Base-by-base conservation (phyloP, 2,797 vertebrate species). In the Lithobates pipiens region DNA sequence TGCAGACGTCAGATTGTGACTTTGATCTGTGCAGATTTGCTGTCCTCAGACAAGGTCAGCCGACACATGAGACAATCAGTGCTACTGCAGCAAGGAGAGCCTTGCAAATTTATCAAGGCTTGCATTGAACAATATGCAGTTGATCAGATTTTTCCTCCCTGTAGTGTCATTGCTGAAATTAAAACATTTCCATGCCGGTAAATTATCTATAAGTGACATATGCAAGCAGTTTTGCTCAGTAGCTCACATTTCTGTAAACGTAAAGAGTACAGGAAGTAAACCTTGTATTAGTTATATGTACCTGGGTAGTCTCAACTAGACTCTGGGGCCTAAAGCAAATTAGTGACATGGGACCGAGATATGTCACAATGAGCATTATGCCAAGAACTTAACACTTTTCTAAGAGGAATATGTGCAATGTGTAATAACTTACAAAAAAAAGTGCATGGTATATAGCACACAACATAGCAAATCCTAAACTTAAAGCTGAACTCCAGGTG, bases 1-100 rank as follows among this genome's bases (percentile, higher is more conserved):
- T 68, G 61, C 84, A 61, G 78, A 34, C 79, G 78, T 80, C 71
- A 83, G 69, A 46, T 57, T 18, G 70, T 79, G 85, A 69, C 76
- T 86, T 79, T 83, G 85, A 75, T 86, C 69, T 57, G 85, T 18
- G 57, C 75, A 78, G 69, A 74, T 73, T 70, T 76, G 25, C 80
- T 86, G 85, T 83, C 85, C 85, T 86, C 44, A 83, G 68, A 67
- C 80, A 79, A 86, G 85, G 85, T 86, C 80, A 77, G 21, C 10
- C 13, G 65, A 27, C 73, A 68, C 57, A 73, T 44, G 44, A 61
- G 54, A 68, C 42, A 61, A 78, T 29, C 36, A 11, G 42, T 25
- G 36, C 65, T 29, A 42, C 61, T 63, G 44, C 77, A 34, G 44
- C 29, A 44, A 70, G 67, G n/a, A 65, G 34, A 85, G 44, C n/a